phyloP scores from a whole-genome alignment of 2,888 invertebrate genomes.

The Caenorhabditis plicata region DNA sequence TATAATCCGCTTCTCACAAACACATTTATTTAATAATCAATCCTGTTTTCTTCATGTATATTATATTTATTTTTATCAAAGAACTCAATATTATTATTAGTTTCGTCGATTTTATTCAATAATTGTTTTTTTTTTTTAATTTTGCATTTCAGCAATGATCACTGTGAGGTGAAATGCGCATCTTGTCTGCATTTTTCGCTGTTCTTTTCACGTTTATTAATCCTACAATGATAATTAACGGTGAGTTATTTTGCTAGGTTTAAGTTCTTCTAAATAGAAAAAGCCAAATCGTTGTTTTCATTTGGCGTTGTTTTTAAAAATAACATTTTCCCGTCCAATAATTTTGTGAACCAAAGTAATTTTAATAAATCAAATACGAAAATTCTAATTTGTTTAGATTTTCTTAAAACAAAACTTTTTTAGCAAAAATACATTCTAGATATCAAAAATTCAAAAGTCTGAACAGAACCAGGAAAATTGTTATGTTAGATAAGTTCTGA shows the following conservation, averaged over 20 bases:
- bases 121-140: not conserved
- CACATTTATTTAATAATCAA: too few relatives aligned
- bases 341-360: not conserved
- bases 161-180: conserved; percentile 43
- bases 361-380: not conserved
- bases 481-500: too few relatives aligned
- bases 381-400: too few relatives aligned
- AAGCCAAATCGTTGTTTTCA: not conserved
- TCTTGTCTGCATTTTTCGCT: conserved; percentile 49
- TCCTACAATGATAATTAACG: conserved; percentile 48
- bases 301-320: not conserved
- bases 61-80: not conserved
- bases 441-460: too few relatives aligned
- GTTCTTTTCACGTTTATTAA: conserved; percentile 53
- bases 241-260: conserved; percentile 9
- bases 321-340: not conserved
- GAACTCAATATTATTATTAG: not conserved
- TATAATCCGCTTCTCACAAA: conserved; percentile 28
- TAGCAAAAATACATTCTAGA: too few relatives aligned
- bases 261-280: too few relatives aligned
- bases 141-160: conserved; percentile 11
- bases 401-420: not conserved
- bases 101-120: not conserved
- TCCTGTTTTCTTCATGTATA: not conserved
- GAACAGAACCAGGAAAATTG: too few relatives aligned